Evolutionary conservation across 2,797 vertebrate species (phyloP).

Genomic region (Pyrocephalus nanus): DNA sequence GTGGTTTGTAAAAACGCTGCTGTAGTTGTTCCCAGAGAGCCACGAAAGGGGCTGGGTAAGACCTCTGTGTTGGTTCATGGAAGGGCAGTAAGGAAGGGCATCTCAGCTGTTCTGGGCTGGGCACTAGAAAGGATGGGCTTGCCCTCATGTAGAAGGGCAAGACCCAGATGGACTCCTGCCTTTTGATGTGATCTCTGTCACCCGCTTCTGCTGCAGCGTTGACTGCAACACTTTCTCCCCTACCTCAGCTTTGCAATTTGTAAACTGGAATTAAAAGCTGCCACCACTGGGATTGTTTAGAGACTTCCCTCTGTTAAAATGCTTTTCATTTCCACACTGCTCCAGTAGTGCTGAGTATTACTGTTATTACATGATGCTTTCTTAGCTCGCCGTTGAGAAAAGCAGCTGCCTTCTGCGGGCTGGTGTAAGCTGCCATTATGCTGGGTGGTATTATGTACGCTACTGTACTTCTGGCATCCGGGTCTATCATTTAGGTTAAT

Average conservation of each 20-base stretch:
- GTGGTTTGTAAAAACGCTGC: not conserved
- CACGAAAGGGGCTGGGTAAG: not conserved
- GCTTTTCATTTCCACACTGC: not conserved
- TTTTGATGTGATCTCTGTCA: not conserved
- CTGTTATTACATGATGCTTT: slow-evolving; percentile 26
- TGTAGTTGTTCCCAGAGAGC: accelerated
- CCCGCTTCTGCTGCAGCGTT: accelerated
- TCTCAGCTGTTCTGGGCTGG: not conserved
- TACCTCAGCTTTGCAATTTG: not conserved
- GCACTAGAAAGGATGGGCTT: not conserved
- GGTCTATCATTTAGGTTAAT: slow-evolving; percentile 53
- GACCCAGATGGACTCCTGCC: not conserved
- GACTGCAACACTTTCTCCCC: accelerated
- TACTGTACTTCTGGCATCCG: not conserved
- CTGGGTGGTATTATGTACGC: not conserved
- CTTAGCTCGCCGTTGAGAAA: slow-evolving; percentile 17
- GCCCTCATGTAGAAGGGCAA: not conserved
- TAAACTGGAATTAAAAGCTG: not conserved
- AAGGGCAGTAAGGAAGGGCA: accelerated
- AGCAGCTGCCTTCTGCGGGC: slow-evolving; percentile 2
- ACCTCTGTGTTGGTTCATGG: accelerated
- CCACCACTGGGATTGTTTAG: slow-evolving; percentile 14
- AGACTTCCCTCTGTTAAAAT: not conserved
- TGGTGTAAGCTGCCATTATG: slow-evolving; percentile 24
- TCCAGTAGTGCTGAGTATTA: not conserved